phyloP scores from a whole-genome alignment of 2,888 invertebrate species.

The Nephrotoma appendiculata region DNA sequence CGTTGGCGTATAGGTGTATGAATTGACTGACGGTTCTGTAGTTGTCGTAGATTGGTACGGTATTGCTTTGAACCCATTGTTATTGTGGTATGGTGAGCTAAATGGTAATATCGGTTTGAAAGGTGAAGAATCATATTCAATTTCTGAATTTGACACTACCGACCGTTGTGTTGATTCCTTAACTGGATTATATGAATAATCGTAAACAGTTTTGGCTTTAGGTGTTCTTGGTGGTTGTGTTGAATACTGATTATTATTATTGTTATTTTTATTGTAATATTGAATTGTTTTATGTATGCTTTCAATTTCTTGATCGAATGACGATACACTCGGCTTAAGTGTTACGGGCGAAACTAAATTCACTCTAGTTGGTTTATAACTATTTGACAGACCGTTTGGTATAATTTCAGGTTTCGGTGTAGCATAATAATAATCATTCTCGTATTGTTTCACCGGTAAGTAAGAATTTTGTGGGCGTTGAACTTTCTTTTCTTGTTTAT shows the following conservation, averaged over 20 bases:
- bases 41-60: slow-evolving; percentile 28
- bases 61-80: slow-evolving; percentile 27
- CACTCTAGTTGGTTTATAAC: slow-evolving; percentile 1
- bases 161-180: slow-evolving; percentile 23
- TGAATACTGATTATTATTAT: not conserved
- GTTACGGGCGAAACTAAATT: not conserved
- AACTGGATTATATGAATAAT: slow-evolving; percentile 56
- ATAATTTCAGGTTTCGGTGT: slow-evolving; percentile 39
- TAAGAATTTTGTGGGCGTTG: slow-evolving; percentile 8
- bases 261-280: slow-evolving; percentile 30
- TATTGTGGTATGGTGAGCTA: slow-evolving; percentile 28
- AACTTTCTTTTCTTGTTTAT: not conserved
- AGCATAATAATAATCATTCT: slow-evolving; percentile 26
- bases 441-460: slow-evolving; percentile 10
- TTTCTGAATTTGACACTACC: slow-evolving; percentile 17
- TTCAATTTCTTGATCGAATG: slow-evolving; percentile 49
- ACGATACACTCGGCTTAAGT: slow-evolving; percentile 12
- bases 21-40: slow-evolving; percentile 36
- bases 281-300: slow-evolving; percentile 50
- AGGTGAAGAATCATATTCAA: slow-evolving; percentile 40
- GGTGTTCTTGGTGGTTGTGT: slow-evolving; percentile 22
- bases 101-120: slow-evolving; percentile 47
- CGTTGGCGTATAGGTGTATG: slow-evolving; percentile 30
- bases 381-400: slow-evolving; percentile 18
- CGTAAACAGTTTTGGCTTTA: slow-evolving; percentile 45